Evolutionary conservation across 1,140 invertebrate genomes (phyloP), one percentile per base, ranked within the genome.

Genomic region (Nomia melanderi): DNA sequence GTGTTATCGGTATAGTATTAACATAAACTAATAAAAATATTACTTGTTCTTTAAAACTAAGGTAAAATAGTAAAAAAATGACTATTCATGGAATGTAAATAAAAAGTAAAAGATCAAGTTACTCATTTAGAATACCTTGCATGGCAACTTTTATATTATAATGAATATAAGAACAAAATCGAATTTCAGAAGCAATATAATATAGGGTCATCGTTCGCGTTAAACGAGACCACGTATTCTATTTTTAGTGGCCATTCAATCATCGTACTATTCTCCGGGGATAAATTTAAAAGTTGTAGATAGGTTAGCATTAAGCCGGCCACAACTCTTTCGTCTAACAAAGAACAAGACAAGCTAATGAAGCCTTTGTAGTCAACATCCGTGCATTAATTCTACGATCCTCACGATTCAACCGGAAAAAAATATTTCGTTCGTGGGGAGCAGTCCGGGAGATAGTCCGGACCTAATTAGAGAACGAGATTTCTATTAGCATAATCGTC

Each of bases 401-500:
- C 36, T 7, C 63, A n/a, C 41, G 39, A 47, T 47, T 20, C 25
- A 65, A 47, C 44, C 31, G 63, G 11, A 31, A 50, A 41, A 27
- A 31, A 29, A 31, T 31, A 31, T 47, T n/a, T 20, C 14, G 2
- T 65, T 65, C 39, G 29, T 31, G 17, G 14, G 31, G 2, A 23
- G 12, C 1, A 25, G 31, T 29, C 33, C 41, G 25, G 7, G 6
- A 31, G 11, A 20, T 11, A 70, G 27, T 39, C 66, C 20, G 17
- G 14, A 29, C 9, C 23, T 20, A 69, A 36, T 4, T 23, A 8
- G 12, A 25, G 17, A 39, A 54, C 66, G 23, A 27, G 33, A 36
- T 56, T 25, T 27, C 54, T 31, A 41, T 56, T 56, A 69, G 33
- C 66, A 69, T 69, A 56, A 69, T 62, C 39, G 50, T 54, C 29